Evolutionary conservation across 2,113 vertebrate genomes (phyloP).

Genomic region (Aegypius monachus): DNA sequence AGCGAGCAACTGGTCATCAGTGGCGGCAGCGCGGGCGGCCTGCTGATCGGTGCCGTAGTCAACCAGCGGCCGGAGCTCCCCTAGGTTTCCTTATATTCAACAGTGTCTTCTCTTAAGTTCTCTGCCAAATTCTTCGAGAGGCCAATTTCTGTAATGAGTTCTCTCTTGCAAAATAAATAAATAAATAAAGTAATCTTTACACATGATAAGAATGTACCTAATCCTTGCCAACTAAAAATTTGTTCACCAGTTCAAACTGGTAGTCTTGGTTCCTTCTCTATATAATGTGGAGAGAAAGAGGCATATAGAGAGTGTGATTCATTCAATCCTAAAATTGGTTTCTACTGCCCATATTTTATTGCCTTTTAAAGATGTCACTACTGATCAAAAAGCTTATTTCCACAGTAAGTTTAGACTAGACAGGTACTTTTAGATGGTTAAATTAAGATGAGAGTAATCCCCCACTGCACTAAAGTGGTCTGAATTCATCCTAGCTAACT

Average conservation of each 20-base stretch:
- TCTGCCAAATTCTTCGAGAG: neutral
- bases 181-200: neutral
- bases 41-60: no score
- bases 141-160: neutral
- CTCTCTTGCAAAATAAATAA: neutral
- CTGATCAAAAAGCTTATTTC: neutral
- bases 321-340: neutral
- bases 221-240: neutral
- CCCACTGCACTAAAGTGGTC: neutral
- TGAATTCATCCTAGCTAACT: neutral
- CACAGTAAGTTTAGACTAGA: neutral
- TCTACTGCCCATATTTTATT: neutral
- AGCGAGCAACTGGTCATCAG: no score
- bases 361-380: neutral
- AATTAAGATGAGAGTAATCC: neutral
- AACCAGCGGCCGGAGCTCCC: no score
- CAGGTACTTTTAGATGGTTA: neutral
- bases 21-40: no score
- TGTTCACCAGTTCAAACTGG: neutral
- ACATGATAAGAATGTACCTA: neutral
- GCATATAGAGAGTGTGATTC: neutral
- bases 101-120: neutral
- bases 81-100: neutral
- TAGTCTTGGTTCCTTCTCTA: neutral
- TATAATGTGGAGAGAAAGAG: neutral